These are phyloP conservation scores for Saccopteryx bilineata DNA, from an alignment of 2,113 vertebrate species.

Conservation along the genomic window DNA sequence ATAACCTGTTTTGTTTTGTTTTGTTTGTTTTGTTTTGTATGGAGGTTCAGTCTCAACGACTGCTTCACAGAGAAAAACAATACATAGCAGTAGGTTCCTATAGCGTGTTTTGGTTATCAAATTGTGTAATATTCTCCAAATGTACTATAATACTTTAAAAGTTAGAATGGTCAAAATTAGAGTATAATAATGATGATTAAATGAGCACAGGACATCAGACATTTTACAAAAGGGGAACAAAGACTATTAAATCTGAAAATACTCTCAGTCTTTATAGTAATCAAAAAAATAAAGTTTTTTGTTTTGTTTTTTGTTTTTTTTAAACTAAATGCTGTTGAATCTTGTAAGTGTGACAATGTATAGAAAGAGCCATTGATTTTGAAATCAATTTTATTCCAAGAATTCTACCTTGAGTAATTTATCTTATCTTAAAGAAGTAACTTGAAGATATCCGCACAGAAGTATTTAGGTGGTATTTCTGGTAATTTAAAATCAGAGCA, in stretches of 20 bases:
- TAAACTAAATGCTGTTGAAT: neutral
- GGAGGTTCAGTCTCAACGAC: neutral
- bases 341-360: neutral
- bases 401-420: slow-evolving; percentile 4
- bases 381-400: slow-evolving; percentile 15
- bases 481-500: slow-evolving; percentile 9
- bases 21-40: neutral
- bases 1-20: neutral
- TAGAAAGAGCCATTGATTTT: neutral
- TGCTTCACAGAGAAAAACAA: neutral
- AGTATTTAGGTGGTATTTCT: slow-evolving; percentile 33
- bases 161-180: neutral
- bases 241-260: slow-evolving; percentile 36
- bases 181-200: slow-evolving; percentile 33
- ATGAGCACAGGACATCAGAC: neutral
- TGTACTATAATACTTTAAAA: neutral
- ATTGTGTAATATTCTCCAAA: neutral
- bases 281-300: neutral
- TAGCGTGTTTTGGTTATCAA: neutral
- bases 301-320: neutral
- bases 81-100: neutral
- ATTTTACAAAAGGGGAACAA: neutral
- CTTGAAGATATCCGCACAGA: slow-evolving; percentile 20
- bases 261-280: neutral
- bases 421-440: slow-evolving; percentile 5